Evolutionary conservation across 2,113 vertebrate genomes (phyloP).

Genomic region (Aleadryas rufinucha): DNA sequence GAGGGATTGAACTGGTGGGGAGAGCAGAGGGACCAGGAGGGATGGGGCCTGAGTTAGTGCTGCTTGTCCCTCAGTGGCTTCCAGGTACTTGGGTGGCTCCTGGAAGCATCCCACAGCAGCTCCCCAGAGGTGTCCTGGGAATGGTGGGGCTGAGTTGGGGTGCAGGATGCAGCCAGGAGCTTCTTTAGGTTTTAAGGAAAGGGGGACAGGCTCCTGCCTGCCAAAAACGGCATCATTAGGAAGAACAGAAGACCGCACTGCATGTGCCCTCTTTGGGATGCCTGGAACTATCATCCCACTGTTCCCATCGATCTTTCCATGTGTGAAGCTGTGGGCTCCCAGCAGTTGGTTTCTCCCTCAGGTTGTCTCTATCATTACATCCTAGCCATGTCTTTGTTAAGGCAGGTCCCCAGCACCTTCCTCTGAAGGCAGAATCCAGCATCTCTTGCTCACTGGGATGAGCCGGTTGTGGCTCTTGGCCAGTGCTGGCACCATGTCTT

Average conservation of each 20-base stretch:
- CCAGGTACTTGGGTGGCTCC: not conserved
- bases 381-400: not conserved
- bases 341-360: not conserved
- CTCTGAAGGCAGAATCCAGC: not conserved
- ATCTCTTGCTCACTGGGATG: not conserved
- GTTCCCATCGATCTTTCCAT: not conserved
- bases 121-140: not conserved
- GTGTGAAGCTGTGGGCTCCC: accelerated
- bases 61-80: not conserved
- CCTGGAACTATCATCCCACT: not conserved
- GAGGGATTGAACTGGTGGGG: not conserved
- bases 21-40: not conserved
- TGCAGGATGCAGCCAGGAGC: not conserved
- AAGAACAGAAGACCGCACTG: not conserved
- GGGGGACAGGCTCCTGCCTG: not conserved
- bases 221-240: not conserved
- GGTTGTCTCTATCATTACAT: accelerated
- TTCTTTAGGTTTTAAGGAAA: not conserved
- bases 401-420: not conserved
- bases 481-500: accelerated
- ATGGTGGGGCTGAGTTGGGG: not conserved
- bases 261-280: not conserved
- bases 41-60: not conserved
- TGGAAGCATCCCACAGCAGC: not conserved
- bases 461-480: not conserved